Evolutionary conservation across 2,113 vertebrate genomes (phyloP).

Genomic region (Romanogobio albipinnatus): DNA sequence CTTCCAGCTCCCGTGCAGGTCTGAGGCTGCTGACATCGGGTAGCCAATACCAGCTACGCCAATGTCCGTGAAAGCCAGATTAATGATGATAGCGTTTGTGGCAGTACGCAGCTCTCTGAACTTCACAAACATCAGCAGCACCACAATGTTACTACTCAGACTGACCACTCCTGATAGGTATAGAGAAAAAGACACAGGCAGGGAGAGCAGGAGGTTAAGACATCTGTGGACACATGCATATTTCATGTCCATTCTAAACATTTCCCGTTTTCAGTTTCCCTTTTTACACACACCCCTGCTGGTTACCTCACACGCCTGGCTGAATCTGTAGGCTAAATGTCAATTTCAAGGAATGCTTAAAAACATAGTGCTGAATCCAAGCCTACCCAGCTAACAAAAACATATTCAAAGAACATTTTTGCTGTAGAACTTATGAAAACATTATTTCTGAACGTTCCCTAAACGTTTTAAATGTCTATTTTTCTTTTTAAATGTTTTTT

Average conservation of each 20-base stretch:
- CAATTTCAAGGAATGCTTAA: not conserved
- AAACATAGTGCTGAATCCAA: not conserved
- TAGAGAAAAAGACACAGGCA: conserved; percentile 51
- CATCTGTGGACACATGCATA: not conserved
- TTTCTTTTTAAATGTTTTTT: too few relatives aligned
- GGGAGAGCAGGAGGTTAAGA: not conserved
- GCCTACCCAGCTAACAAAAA: not conserved
- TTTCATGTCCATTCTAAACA: not conserved
- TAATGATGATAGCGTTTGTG: conserved; percentile 95
- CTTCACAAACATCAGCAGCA: conserved; percentile 93
- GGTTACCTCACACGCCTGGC: not conserved
- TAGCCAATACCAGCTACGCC: conserved; percentile 97
- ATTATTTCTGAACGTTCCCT: too few relatives aligned
- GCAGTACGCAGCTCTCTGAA: conserved; percentile 91
- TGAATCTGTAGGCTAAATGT: conserved; percentile 17
- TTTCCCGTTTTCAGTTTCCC: not conserved
- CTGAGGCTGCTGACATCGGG: conserved; percentile 96
- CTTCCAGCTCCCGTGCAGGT: conserved; percentile 94
- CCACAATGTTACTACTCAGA: conserved; percentile 89
- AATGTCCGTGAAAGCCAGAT: conserved; percentile 94
- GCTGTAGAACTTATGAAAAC: too few relatives aligned
- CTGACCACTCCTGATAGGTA: conserved; percentile 84
- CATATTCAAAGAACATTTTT: too few relatives aligned
- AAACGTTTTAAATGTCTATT: too few relatives aligned
- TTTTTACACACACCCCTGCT: conserved; percentile 20